Evolutionary conservation across 2,797 vertebrate genomes (phyloP).

Genomic region (Ceryle rudis): DNA sequence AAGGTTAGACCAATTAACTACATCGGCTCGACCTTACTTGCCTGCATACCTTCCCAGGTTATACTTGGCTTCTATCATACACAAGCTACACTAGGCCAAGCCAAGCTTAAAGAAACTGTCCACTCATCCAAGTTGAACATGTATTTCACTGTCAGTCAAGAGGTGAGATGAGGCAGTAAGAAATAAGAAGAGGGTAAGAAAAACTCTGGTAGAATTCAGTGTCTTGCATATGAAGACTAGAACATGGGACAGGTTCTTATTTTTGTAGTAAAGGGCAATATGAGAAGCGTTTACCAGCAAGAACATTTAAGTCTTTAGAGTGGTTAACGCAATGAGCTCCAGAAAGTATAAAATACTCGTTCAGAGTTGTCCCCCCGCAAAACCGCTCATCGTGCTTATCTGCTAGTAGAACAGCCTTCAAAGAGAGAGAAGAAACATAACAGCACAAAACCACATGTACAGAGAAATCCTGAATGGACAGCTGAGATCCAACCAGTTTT

Average conservation of each 20-base stretch:
- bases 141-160: not conserved
- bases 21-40: not conserved
- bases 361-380: not conserved
- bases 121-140: not conserved
- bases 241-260: not conserved
- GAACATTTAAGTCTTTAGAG: rapidly evolving
- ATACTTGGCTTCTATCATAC: not conserved
- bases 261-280: not conserved
- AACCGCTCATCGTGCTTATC: rapidly evolving
- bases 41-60: not conserved
- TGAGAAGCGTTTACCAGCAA: not conserved
- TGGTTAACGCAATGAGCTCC: rapidly evolving
- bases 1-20: not conserved
- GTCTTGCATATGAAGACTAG: not conserved
- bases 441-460: not conserved
- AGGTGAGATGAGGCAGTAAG: not conserved
- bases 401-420: not conserved
- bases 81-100: not conserved
- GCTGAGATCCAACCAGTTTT: not conserved
- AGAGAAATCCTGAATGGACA: not conserved
- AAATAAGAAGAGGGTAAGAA: not conserved
- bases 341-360: not conserved
- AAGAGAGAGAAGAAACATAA: not conserved
- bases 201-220: not conserved
- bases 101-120: not conserved